phyloP scores from a whole-genome alignment of 2,797 vertebrate species.

The Antennarius maculatus region DNA sequence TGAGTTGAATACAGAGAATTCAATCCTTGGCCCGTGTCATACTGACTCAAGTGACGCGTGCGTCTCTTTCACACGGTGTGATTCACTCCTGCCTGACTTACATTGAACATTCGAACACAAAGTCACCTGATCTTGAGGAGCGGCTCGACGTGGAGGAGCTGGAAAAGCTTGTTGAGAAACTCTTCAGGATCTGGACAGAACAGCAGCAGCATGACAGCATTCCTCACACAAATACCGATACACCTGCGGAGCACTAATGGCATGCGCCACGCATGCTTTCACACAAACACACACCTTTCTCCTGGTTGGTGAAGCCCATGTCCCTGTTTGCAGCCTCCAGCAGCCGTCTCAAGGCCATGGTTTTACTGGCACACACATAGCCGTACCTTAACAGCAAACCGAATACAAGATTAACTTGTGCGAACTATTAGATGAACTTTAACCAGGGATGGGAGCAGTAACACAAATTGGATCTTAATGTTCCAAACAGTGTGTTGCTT shows the following conservation, averaged over 20 bases:
- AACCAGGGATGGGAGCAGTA: no score
- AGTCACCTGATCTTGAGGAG: conserved; percentile 85
- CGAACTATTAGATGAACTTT: no score
- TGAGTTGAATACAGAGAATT: no score
- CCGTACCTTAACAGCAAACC: conserved; percentile 74
- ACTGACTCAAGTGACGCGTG: background rate
- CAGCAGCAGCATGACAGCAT: conserved; percentile 52
- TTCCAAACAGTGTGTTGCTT: no score
- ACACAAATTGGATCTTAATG: background rate
- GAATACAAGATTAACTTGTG: background rate
- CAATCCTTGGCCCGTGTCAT: background rate
- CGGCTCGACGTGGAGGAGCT: conserved; percentile 83
- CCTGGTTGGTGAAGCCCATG: conserved; percentile 85
- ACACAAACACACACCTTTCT: conserved; percentile 81
- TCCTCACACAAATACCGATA: conserved; percentile 37
- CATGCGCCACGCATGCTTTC: background rate
- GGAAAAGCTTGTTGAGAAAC: conserved; percentile 87
- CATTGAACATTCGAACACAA: background rate
- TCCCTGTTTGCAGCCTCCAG: conserved; percentile 81
- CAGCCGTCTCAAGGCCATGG: conserved; percentile 86
- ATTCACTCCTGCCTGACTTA: no score
- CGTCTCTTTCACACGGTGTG: background rate
- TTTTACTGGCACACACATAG: conserved; percentile 89
- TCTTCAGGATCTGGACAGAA: conserved; percentile 84
- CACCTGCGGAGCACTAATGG: background rate